Conservation (phyloP, 2,113 vertebrate species). For the Atlantisia rogersi region DNA sequence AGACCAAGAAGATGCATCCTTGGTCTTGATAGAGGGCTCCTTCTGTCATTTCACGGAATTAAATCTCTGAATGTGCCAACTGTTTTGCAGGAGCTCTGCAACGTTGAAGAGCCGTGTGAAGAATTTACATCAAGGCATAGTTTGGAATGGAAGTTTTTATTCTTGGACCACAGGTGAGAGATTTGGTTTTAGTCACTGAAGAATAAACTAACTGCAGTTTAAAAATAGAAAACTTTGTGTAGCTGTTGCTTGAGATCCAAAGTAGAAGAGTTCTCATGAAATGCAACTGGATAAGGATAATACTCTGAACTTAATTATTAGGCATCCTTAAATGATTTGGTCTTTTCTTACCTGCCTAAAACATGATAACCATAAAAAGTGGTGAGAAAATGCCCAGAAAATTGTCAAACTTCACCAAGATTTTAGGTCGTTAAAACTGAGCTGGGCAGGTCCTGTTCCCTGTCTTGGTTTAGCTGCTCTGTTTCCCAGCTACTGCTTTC, state of each 20-base stretch:
- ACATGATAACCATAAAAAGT: not conserved
- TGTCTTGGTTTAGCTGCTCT: not conserved
- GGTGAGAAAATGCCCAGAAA: not conserved
- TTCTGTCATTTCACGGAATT: not conserved
- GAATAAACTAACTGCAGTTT: not conserved
- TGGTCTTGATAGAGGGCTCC: not conserved
- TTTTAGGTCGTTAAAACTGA: not conserved
- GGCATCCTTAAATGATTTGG: not conserved
- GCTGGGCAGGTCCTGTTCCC: not conserved
- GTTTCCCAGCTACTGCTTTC: not conserved
- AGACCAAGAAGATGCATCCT: not conserved
- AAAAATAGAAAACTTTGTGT: not conserved
- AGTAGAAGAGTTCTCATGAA: not conserved
- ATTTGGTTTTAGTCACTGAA: not conserved
- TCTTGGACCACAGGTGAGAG: constrained; percentile 85
- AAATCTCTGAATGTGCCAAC: not conserved
- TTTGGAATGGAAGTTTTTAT: constrained; percentile 87
- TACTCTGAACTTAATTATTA: not conserved
- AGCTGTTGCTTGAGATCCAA: not conserved
- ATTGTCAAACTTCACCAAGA: not conserved
- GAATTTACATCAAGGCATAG: constrained; percentile 85
- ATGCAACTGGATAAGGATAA: not conserved
- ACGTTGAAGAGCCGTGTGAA: constrained; percentile 78
- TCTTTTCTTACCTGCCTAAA: not conserved
- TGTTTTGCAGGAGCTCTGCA: constrained; percentile 83